Base-by-base conservation (phyloP, 1,140 invertebrate species). In the Trypoxylus dichotomus region DNA sequence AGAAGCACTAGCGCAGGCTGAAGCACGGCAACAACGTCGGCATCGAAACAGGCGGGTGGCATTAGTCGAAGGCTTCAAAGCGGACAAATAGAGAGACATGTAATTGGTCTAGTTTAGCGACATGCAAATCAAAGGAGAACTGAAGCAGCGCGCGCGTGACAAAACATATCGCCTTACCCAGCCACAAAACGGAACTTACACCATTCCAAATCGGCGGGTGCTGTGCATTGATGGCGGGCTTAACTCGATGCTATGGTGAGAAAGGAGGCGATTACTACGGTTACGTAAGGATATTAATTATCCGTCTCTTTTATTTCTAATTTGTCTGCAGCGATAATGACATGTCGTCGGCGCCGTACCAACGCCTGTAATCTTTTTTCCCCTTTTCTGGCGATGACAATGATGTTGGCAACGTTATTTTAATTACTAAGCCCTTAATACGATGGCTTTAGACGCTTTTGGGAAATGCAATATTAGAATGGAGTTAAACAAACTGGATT, bases 91-190 rank as follows among this genome's bases (percentile, higher is more conserved):
- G 78, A 68, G 60, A 81, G 78, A 80, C 80, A 77, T 81, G 78
- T 83, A 83, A 83, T 83, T 83, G 82, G 81, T 82, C 82, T 83
- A 83, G 82, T 83, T 83, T 83, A 82, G 80, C 80, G 81, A 82
- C 81, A 82, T 81, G 82, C 81, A 83, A 81, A 82, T 83, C 82
- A 83, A 83, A 83, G 82, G 81, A 80, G 60, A 68, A 68, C 60
- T 68, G 60, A 68, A 68, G 60, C 60, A 68, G 76, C 71, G 81
- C 75, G 76, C 79, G 81, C 82, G 81, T 83, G 81, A 82, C 82
- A 79, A 82, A 82, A 83, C 82, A 82, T 83, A 83, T 83, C 82
- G 79, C 79, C 80, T 82, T 82, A 82, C 82, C 76, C 77, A 74
- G 68, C 68, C 76, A 29, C 60, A 77, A 77, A 77, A 68, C 60